Base-by-base conservation (phyloP, 2,113 vertebrate genomes). In the Pygoscelis antarcticus region DNA sequence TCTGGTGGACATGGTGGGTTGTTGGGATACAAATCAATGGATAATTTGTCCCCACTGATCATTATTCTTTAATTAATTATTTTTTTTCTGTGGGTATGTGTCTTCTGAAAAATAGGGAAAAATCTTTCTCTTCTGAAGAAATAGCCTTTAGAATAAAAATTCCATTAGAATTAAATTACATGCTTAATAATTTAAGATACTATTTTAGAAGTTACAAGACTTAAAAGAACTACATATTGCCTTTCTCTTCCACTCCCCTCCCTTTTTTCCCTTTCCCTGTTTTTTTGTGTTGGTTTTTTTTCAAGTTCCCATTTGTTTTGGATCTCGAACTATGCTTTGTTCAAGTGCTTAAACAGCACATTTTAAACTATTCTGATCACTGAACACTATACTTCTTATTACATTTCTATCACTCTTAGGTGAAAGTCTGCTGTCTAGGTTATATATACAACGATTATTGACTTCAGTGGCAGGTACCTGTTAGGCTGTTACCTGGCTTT, bases 121-220 rank as follows among this genome's bases (percentile, higher is more conserved):
- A 61, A 46, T 58, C 47, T 93, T 71, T 69, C 17, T 87, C 32
- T 60, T 86, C 58, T 86, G 64, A 66, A 81, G 80, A 93, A 96
- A 93, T 57, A 91, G 32, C 20, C 38, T 82, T 40, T 94, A 82
- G 90, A 94, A 60, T 85, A 82, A 91, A 97, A 94, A 44, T 44
- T 61, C 18, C 36, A n/a, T 83, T 80, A 77, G 79, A 96, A 68
- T 52, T 69, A 74, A 89, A 78, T 66, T 42, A 71, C 17, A 18
- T 82, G 34, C 70, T 84, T 93, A 96, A 60, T 91, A 91, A 84
- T 95, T 90, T 74, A 94, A 71, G 72, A 69, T 89, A 66, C 16
- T 71, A 58, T 26, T 94, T 47, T 69, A 84, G 55, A 88, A 78
- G 42, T 80, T 74, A 68, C 6, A 44, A 29, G 52, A 82, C 34